Evolutionary conservation across 2,113 vertebrate genomes (phyloP), one percentile per base, ranked within the genome.

Genomic region (Sigmodon hispidus): DNA sequence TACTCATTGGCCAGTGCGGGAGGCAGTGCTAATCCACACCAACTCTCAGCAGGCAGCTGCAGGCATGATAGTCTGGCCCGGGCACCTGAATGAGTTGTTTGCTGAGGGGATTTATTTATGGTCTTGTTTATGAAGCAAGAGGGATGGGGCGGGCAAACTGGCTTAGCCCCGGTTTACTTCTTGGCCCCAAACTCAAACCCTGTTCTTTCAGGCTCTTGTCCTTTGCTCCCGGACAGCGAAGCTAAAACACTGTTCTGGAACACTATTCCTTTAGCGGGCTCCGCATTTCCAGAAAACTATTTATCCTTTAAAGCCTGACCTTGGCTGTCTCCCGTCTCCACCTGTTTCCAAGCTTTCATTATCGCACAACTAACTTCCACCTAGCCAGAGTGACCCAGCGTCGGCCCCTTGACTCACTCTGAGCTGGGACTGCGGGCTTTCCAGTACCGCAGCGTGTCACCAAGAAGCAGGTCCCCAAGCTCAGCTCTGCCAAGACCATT

Each of bases 91-190:
- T 75, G 94, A 94, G 97, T 87, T 90, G 94, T 93, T 95, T 77
- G 96, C 95, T 87, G 89, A 91, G 91, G 80, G 67, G 21, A 22
- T 85, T 95, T 97, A 97, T 97, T 98, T 98, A 97, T 95, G 97
- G 90, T 97, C 95, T 75, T 97, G 96, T 96, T 97, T 89, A 45
- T 89, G 89, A 96, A 96, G 94, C 96, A 1, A 75, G 89, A 43
- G 12, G 15, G 89, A 86, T 92, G 87, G 61, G 94, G 92, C 86
- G 94, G 69, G 87, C 15, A 22, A 87, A 90, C 91, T 96, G 97
- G 96, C 95, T 97, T 70, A 17, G 5, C 92, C 87, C 88, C 5
- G 80, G 97, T 98, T 97, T 97, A 97, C 97, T 96, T 83, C 91
- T 83, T 90, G 80, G 94, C 92, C 89, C 89, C 91, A 91, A 97